Evolutionary conservation across 2,113 vertebrate genomes (phyloP), one percentile per base, ranked within the genome.

Genomic region (Stercorarius parasiticus): DNA sequence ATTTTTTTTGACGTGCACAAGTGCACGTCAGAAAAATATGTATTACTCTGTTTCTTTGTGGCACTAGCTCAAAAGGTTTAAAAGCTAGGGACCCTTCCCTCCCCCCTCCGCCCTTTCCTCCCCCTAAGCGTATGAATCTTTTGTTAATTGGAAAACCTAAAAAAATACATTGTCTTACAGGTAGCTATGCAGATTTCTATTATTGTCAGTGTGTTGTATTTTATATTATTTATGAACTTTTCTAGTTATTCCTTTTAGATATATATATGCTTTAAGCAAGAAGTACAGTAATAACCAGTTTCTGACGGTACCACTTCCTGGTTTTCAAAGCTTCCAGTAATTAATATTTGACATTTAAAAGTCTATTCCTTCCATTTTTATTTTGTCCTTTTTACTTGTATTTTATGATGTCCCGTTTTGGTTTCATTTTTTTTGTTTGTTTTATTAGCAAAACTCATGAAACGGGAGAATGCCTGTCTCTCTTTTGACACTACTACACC

Each of bases 361-460:
- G 21, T 45, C 8, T 38, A 3, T 21, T 61, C 29, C 38, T 91
- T 95, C 45, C 3, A 40, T 36, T 90, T 81, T 81, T 73, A 3
- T 85, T 80, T 87, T 86, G 20, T 55, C 55, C 13, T 88, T 88
- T 84, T 76, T n/a, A 61, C n/a, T 61, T 22, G 3, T 2, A 62
- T 73, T 92, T 88, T 70, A 59, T 16, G 5, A 30, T 34, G 22
- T 38, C 36, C 27, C 10, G 3, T 83, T 58, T 56, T 14, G 32
- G 45, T 42, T 64, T 50, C 61, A 16, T 11, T 66, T 8, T 38
- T 34, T 34, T 45, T 62, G 36, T 18, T 27, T 62, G 17, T 92
- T 90, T 95, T 88, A 86, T 93, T 83, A 96, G 38, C 52, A 94
- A 36, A 73, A 90, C 95, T 91, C 70, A 95, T 96, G 96, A 77